A percentile compares a stretch with the other conserved stretches of the same genome.
phyloP scores from a whole-genome alignment of 2,888 invertebrate genomes.

The Euzophera pinguis region DNA sequence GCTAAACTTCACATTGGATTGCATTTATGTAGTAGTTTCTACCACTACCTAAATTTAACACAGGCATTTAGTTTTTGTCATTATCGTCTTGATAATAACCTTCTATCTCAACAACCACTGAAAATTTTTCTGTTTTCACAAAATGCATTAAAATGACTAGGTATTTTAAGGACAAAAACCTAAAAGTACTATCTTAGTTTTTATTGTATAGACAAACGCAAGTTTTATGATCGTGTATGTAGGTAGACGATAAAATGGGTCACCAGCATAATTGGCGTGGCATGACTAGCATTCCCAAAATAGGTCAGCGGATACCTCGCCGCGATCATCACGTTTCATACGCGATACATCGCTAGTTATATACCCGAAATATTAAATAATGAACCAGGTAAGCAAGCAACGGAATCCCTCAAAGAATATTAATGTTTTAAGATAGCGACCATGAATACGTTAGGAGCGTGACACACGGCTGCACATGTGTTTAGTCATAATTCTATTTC shows the following conservation, averaged over 20 bases:
- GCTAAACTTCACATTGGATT: too few species aligned
- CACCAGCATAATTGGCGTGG: neutral
- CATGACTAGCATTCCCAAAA: neutral
- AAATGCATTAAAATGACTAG: too few species aligned
- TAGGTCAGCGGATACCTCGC: neutral
- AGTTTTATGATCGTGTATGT: neutral
- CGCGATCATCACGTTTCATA: neutral
- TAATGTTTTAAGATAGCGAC: neutral
- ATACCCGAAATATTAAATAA: neutral
- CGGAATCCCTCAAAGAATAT: neutral
- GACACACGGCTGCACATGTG: neutral
- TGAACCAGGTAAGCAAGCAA: neutral
- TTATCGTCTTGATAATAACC: too few species aligned
- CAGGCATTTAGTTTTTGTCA: too few species aligned
- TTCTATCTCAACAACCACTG: too few species aligned
- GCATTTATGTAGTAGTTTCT: too few species aligned
- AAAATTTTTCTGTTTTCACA: too few species aligned
- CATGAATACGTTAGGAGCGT: neutral
- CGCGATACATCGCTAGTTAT: neutral
- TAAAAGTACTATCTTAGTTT: too few species aligned
- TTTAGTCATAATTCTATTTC: neutral
- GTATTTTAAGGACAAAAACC: too few species aligned
- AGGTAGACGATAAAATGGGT: slow-evolving; percentile 3
- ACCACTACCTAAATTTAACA: too few species aligned
- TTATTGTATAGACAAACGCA: neutral